Evolutionary conservation across 2,113 vertebrate species (phyloP), one percentile per base, ranked within the genome.

Genomic region (Caracal caracal): DNA sequence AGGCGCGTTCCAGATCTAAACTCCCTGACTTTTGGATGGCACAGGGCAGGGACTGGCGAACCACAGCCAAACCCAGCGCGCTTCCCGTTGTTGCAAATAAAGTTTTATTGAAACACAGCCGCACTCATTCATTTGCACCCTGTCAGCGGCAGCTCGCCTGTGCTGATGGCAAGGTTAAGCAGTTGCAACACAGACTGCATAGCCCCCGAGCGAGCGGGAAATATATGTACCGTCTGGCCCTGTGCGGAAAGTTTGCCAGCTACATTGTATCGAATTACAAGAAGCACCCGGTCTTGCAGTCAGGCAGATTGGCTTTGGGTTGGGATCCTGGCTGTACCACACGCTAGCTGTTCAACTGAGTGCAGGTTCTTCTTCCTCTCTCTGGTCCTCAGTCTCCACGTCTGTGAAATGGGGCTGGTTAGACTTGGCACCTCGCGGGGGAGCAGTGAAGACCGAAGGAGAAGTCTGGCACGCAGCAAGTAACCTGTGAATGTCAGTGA

Each of bases 401-500:
- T 20, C 59, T 3, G 26, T 49, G 51, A 68, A 8, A 12, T 6
- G 70, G 80, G 53, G 2, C 73, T 35, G 63, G 6, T 51, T 8
- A 17, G 40, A 26, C 68, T 2, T 3, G 5, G 0, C 61, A 1
- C 30, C 28, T 26, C n/a, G 6, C 1, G 0, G 56, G 6, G 61
- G 40, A 12, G 35, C 63, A 1, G 6, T 35, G 89, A n/a, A 51
- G 71, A 17, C 47, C 0, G 1, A 20, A 61, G 61, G 26, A 66
- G 86, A 7, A 5, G 6, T 47, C 75, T 63, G 28, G 8, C 22
- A 2, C 1, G 19, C 2, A 0, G 40, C 51, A 11, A 26, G 2
- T 9, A 24, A 10, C 8, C 43, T 10, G 1, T 65, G 3, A 28
- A 20, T 26, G 93, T 5, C 7, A 0, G 0, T 26, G 4, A 9